These are phyloP conservation scores for Exaiptasia diaphana DNA, from an alignment of 64 coral and sea anemone species.

Conservation along the genomic window DNA sequence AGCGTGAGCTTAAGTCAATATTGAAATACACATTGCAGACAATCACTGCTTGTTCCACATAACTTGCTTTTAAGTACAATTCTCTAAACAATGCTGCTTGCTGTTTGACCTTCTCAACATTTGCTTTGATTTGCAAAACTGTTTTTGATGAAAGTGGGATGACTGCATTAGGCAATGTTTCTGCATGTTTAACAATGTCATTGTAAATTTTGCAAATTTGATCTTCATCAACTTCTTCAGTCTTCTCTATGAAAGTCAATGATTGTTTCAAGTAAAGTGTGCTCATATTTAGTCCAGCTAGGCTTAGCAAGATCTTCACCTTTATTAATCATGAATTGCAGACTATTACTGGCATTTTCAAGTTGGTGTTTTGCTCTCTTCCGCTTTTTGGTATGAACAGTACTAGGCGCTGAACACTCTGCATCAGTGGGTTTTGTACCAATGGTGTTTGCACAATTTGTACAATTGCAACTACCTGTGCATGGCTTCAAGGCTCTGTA, in stretches of 20 bases:
- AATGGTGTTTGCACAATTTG: constrained; percentile 43
- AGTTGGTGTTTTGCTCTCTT: constrained; percentile 16
- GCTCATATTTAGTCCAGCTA: constrained; percentile 26
- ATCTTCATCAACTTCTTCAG: not conserved
- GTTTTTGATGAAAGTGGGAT: not conserved
- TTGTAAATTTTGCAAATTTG: constrained; percentile 21
- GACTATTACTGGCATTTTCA: not conserved
- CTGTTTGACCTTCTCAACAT: constrained; percentile 24
- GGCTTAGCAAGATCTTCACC: constrained; percentile 7
- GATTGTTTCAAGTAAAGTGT: constrained; percentile 19
- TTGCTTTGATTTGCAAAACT: not conserved
- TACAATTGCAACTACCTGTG: constrained; percentile 20
- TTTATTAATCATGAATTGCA: constrained; percentile 30
- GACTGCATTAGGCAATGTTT: constrained; percentile 1
- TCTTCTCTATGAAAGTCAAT: constrained; percentile 23
- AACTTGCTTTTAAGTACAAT: constrained; percentile 40
- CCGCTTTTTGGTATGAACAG: not conserved
- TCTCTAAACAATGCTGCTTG: constrained; percentile 42
- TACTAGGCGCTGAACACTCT: not conserved
- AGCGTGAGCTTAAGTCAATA: no score
- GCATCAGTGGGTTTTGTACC: constrained; percentile 5
- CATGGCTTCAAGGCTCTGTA: constrained; percentile 13
- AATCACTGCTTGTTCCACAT: no score
- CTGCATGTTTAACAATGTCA: constrained; percentile 2
- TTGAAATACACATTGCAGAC: no score